Evolutionary conservation across 2,888 invertebrate species (phyloP).

Genomic region (Macrophya alboannulata): DNA sequence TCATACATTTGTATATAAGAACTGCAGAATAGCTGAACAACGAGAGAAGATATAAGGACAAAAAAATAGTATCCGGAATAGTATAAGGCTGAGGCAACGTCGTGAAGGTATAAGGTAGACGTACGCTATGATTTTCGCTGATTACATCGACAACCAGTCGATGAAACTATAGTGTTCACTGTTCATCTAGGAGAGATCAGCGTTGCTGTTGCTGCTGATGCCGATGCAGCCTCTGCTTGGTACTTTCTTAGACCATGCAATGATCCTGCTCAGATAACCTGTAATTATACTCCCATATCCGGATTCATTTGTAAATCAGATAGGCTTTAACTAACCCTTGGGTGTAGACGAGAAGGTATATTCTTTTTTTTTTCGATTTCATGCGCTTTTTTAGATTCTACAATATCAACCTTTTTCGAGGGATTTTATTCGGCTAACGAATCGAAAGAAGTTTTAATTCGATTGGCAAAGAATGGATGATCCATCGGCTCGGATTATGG

Average conservation of each 20-base stretch:
- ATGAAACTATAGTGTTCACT: slow-evolving; percentile 44
- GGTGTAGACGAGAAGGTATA: background rate
- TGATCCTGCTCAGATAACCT: slow-evolving; percentile 44
- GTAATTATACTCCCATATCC: slow-evolving; percentile 53
- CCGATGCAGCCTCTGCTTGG: background rate
- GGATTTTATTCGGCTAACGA: background rate
- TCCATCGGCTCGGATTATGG: background rate
- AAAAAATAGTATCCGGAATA: background rate
- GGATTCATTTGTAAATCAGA: slow-evolving; percentile 54
- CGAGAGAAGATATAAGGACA: no score
- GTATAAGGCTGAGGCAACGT: background rate
- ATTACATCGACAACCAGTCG: slow-evolving; percentile 47
- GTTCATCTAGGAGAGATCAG: slow-evolving; percentile 29
- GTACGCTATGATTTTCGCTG: slow-evolving; percentile 49
- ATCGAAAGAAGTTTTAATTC: background rate
- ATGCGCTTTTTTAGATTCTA: background rate
- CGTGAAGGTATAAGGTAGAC: background rate
- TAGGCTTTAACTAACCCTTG: background rate
- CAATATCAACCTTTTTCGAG: background rate
- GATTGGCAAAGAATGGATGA: background rate
- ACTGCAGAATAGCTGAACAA: no score
- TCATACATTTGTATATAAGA: no score
- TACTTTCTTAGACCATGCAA: slow-evolving; percentile 40
- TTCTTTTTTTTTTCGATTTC: background rate
- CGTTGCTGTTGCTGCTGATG: background rate